Percentiles rank a stretch among this genome's conserved stretches.
phyloP scores from a whole-genome alignment of 2,888 invertebrate genomes.

The Chrysolina americana region DNA sequence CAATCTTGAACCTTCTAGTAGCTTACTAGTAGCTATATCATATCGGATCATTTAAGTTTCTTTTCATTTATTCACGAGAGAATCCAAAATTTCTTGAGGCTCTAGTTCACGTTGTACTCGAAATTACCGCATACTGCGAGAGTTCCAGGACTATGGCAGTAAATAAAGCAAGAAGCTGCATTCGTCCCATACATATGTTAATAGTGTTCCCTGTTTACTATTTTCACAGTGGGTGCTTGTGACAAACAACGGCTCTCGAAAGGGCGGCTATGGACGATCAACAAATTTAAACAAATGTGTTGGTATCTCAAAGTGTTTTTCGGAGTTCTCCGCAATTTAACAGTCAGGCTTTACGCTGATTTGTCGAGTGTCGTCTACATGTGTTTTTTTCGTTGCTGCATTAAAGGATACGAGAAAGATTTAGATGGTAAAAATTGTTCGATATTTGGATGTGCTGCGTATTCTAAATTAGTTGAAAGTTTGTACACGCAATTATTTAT shows the following conservation, averaged over 20 bases:
- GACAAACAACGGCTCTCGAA: conserved; percentile 40
- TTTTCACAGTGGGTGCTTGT: conserved; percentile 42
- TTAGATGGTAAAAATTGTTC: conserved; percentile 10
- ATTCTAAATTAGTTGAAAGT: no score
- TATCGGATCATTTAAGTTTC: no score
- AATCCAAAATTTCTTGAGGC: background rate
- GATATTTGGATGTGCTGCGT: background rate
- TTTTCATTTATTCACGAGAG: no score
- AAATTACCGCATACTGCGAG: background rate
- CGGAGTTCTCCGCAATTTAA: conserved; percentile 63
- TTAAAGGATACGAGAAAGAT: conserved; percentile 13
- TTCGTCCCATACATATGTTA: conserved; percentile 22
- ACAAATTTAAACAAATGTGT: conserved; percentile 57
- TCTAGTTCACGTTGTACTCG: background rate
- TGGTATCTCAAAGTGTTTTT: conserved; percentile 65
- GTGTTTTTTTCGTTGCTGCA: conserved; percentile 58
- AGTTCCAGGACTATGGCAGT: background rate
- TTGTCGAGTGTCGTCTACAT: conserved; percentile 60
- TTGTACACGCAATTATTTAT: no score
- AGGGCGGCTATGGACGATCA: conserved; percentile 29
- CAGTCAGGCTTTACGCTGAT: conserved; percentile 59
- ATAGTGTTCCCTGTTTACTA: conserved; percentile 38
- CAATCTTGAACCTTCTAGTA: no score
- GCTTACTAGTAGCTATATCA: no score
- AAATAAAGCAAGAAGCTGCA: conserved; percentile 27